These are phyloP conservation scores for Trichogramma evanescens DNA, from an alignment of 2,888 invertebrate species.

Conservation along the genomic window DNA sequence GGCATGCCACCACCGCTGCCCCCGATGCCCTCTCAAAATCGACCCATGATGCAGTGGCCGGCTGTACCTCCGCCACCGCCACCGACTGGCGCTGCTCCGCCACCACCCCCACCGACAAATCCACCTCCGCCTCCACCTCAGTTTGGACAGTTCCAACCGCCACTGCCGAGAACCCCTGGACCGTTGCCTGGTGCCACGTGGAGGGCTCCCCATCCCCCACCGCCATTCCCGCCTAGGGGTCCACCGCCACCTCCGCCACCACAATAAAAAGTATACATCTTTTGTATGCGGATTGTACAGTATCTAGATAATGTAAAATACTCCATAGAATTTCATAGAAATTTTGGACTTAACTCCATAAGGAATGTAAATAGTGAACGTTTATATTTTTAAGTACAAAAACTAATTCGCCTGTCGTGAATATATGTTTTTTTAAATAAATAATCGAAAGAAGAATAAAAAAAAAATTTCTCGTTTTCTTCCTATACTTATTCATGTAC, in stretches of 20 bases:
- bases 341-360: too few relatives aligned
- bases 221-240: slow-evolving; percentile 62
- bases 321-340: too few relatives aligned
- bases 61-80: slow-evolving; percentile 55
- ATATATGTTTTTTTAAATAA: too few relatives aligned
- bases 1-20: slow-evolving; percentile 61
- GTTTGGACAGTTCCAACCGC: slow-evolving; percentile 44
- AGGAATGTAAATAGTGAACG: too few relatives aligned
- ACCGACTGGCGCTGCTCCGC: slow-evolving; percentile 42
- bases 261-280: slow-evolving; percentile 17
- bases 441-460: too few relatives aligned
- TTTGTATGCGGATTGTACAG: too few relatives aligned
- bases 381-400: too few relatives aligned
- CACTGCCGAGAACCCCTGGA: slow-evolving; percentile 53
- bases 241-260: slow-evolving; percentile 64
- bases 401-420: too few relatives aligned
- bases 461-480: too few relatives aligned
- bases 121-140: slow-evolving; percentile 27
- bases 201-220: slow-evolving; percentile 57
- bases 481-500: too few relatives aligned
- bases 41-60: slow-evolving; percentile 44
- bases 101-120: slow-evolving; percentile 21
- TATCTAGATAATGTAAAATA: too few relatives aligned
- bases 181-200: slow-evolving; percentile 45
- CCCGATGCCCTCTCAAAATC: slow-evolving; percentile 51